Evolutionary conservation across 2,888 invertebrate species (phyloP).

Genomic region (Xanthorhoe spadicearia): DNA sequence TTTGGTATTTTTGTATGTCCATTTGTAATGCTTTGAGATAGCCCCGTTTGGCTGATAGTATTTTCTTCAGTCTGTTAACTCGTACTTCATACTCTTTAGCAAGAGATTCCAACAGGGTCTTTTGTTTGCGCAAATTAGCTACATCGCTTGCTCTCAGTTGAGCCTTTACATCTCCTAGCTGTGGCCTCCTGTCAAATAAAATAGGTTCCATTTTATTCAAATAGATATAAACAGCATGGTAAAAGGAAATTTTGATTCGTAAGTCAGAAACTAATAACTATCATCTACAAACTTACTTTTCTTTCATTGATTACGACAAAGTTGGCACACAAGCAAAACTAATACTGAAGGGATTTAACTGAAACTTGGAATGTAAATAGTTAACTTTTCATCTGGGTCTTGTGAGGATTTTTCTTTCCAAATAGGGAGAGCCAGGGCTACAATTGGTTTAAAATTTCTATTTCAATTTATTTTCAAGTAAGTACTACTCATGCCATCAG

Average conservation of each 20-base stretch:
- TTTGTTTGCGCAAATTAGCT: conserved; percentile 71
- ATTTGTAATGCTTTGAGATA: conserved; percentile 74
- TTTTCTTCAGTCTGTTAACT: conserved; percentile 69
- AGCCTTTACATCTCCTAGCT: conserved; percentile 68
- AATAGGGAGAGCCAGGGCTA: no score
- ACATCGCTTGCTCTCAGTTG: conserved; percentile 72
- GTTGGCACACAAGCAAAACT: no score
- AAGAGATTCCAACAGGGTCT: conserved; percentile 63
- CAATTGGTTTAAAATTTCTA: no score
- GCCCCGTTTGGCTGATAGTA: conserved; percentile 70
- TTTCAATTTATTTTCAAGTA: no score
- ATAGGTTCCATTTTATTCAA: neutral
- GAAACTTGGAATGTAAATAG: no score
- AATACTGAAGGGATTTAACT: no score
- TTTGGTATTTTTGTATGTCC: conserved; percentile 76
- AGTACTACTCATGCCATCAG: no score
- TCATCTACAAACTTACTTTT: neutral
- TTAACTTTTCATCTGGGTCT: no score
- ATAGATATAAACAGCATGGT: no score
- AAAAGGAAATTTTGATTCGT: neutral
- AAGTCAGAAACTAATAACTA: neutral
- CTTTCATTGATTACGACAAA: no score
- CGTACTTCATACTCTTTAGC: conserved; percentile 74
- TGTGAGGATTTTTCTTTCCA: no score
- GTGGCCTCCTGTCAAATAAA: conserved; percentile 69